A percentile compares a stretch with the other conserved stretches of the same genome.
These are phyloP conservation scores for Lophius americanus DNA, from an alignment of 2,797 vertebrate species.

Conservation along the genomic window DNA sequence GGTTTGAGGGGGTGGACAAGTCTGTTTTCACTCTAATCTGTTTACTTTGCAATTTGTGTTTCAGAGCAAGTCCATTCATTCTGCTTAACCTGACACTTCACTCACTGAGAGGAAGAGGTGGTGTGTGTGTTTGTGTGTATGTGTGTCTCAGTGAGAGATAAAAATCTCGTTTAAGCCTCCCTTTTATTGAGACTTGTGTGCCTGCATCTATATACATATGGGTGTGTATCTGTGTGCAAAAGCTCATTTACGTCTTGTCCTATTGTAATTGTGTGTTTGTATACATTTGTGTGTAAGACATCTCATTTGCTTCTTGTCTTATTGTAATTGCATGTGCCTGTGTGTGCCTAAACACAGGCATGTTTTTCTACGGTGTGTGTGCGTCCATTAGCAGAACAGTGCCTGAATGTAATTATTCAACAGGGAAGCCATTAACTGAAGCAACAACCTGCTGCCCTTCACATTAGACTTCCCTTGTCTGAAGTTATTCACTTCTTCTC, in stretches of 20 bases:
- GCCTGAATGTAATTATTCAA: constrained; percentile 69
- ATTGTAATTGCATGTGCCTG: constrained; percentile 40
- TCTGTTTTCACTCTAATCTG: constrained; percentile 84
- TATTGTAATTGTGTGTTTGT: constrained; percentile 36
- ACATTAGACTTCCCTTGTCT: constrained; percentile 37
- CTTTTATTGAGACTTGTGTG: constrained; percentile 60
- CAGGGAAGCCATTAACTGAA: constrained; percentile 62
- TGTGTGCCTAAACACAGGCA: constrained; percentile 14
- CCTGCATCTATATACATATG: constrained; percentile 12
- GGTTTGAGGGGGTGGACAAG: constrained; percentile 61
- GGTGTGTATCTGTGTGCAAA: neutral
- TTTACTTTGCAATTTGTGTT: constrained; percentile 89
- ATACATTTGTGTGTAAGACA: constrained; percentile 16
- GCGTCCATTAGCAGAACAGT: constrained; percentile 53
- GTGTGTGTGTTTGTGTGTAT: constrained; percentile 23
- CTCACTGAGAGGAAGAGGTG: constrained; percentile 67
- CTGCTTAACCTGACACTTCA: constrained; percentile 84
- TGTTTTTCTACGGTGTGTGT: constrained; percentile 18
- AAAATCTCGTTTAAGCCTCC: constrained; percentile 61
- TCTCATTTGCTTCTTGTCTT: constrained; percentile 40
- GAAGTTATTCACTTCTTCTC: neutral
- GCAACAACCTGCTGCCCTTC: constrained; percentile 41
- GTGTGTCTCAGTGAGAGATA: constrained; percentile 20
- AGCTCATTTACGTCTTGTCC: constrained; percentile 47
- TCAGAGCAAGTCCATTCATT: constrained; percentile 83